Base-by-base conservation (phyloP, 2,888 invertebrate species). In the Drosophila merina region DNA sequence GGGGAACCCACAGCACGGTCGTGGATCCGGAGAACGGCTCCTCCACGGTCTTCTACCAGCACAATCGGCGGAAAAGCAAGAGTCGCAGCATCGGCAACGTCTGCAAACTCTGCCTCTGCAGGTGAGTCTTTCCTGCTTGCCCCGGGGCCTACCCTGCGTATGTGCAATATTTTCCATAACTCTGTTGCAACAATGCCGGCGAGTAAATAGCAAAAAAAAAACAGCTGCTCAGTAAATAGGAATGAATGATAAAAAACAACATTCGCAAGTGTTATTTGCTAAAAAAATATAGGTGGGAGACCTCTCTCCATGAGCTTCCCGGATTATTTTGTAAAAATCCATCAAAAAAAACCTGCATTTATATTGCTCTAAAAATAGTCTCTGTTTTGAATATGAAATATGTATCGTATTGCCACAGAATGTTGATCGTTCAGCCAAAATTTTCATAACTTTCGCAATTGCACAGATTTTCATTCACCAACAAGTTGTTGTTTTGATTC, bases 101-200 rank as follows among this genome's bases (percentile, higher is more conserved):
- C 36, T 91, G 90, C 74, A 90, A 89, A 81, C 86, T 89, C 81
- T 89, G 91, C 72, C 77, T 91, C 67, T 92, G 92, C 89, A 90
- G 92, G 92, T 92, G 74, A 89, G 90, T 89, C 10, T 36, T 48
- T 49, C 49, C 25, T 26, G 30, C 20, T 20, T 20, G 20, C n/a
- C 28, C 28, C 28, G 28, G 10, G 36, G 20, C n/a, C 28, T 44
- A 30, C 70, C 52, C 20, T 69, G 77, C 83, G 78, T 74, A 82
- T 79, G 74, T 76, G 55, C 57, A 74, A 79, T 68, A 48, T 63
- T 47, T 59, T 48, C 48, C 48, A 42, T 50, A 31, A 26, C 14
- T 47, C 50, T 36, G 60, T 44, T 62, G 72, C 40, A 59, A 49
- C 28, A 28, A 4, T 28, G 28, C 2, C 5, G 28, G 28, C 1